Conservation (phyloP, 2,888 invertebrate genomes). For the Cristatella mucedo region DNA sequence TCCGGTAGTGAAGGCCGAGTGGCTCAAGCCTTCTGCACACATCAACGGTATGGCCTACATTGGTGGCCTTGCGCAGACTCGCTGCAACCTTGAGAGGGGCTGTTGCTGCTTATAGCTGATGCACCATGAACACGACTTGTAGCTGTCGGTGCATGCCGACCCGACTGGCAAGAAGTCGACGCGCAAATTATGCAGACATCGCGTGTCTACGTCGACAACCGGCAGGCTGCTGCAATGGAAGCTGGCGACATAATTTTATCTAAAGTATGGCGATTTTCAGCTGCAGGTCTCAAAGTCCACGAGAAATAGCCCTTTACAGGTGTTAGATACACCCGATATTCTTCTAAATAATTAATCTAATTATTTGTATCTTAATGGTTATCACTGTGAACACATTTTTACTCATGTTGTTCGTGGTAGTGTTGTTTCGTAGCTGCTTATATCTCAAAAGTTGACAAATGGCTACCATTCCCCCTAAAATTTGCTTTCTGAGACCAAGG, state of each 20-base stretch:
- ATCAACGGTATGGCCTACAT: slow-evolving; percentile 45
- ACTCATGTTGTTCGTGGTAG: not conserved
- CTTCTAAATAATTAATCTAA: too few relatives aligned
- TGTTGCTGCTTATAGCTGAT: too few relatives aligned
- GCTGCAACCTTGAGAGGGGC: too few relatives aligned
- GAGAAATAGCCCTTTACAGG: too few relatives aligned
- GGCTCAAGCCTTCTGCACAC: slow-evolving; percentile 46
- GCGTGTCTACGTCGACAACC: slow-evolving; percentile 45
- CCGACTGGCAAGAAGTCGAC: slow-evolving; percentile 44
- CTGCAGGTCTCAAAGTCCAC: too few relatives aligned
- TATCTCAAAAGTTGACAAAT: too few relatives aligned
- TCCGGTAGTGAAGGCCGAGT: slow-evolving; percentile 43
- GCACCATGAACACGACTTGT: too few relatives aligned
- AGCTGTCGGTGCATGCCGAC: slow-evolving; percentile 47
- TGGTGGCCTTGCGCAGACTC: not conserved
- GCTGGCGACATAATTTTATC: slow-evolving; percentile 41
- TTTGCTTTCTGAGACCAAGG: too few relatives aligned
- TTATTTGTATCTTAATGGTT: too few relatives aligned
- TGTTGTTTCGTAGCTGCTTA: too few relatives aligned
- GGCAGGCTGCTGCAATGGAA: slow-evolving; percentile 43
- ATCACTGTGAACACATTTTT: not conserved
- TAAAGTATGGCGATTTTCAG: slow-evolving; percentile 34
- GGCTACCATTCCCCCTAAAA: too few relatives aligned
- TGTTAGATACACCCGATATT: too few relatives aligned
- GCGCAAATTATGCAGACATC: slow-evolving; percentile 42